These are phyloP conservation scores for Heliocidaris tuberculata DNA, from an alignment of 35 echinoderm and acorn worm species.

Conservation along the genomic window DNA sequence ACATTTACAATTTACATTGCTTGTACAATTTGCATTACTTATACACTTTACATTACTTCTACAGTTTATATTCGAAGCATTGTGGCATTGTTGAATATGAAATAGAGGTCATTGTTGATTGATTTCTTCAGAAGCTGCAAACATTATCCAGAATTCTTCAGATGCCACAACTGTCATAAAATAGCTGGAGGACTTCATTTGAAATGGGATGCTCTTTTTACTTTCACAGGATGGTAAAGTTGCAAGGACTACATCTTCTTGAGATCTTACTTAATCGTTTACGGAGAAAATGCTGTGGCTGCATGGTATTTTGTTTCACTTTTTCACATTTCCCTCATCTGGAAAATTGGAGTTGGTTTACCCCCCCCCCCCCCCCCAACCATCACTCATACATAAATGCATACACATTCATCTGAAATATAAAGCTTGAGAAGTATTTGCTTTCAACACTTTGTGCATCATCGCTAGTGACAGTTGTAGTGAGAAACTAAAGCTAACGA, in stretches of 20 bases:
- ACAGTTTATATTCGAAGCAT: no score
- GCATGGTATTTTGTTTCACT: background rate
- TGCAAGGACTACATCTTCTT: background rate
- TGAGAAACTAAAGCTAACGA: background rate
- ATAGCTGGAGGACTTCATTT: background rate
- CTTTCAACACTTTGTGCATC: constrained; percentile 9
- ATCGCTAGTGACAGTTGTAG: background rate
- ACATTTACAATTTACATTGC: no score
- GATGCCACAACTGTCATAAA: no score
- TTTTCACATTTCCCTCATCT: background rate
- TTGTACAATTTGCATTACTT: no score
- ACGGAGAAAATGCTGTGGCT: background rate
- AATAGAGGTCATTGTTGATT: no score
- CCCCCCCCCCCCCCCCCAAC: background rate
- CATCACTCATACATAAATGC: background rate
- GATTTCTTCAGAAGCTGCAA: no score
- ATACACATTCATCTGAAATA: background rate
- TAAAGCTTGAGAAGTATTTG: background rate
- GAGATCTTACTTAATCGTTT: background rate
- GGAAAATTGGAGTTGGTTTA: background rate
- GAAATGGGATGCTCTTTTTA: background rate
- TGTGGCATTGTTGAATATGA: no score
- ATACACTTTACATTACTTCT: no score
- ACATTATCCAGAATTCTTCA: no score
- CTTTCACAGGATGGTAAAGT: background rate